Conservation (phyloP, 2,113 vertebrate genomes). For the Cyprinodon variegatus region DNA sequence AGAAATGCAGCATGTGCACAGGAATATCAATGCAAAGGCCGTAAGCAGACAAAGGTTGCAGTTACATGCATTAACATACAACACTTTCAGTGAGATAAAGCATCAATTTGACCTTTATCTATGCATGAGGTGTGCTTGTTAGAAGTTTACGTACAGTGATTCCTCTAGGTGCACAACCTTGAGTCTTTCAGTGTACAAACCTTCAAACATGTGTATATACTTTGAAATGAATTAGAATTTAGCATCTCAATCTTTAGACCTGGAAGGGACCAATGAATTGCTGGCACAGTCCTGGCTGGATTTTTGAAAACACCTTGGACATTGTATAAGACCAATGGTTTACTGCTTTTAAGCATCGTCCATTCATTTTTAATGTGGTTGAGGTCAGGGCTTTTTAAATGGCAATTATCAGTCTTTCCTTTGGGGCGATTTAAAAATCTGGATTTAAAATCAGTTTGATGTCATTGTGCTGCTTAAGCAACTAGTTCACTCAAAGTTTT, state of each 20-base stretch:
- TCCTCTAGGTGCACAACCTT: neutral
- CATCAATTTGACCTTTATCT: neutral
- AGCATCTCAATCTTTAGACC: neutral
- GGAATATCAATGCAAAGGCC: conserved; percentile 33
- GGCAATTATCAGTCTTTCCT: no score
- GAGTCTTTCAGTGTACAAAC: neutral
- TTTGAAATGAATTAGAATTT: neutral
- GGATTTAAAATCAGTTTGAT: no score
- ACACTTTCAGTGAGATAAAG: neutral
- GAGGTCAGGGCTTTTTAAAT: neutral
- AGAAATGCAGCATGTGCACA: conserved; percentile 52
- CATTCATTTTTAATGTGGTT: neutral
- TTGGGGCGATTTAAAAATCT: no score
- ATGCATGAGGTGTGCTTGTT: neutral
- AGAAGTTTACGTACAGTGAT: neutral
- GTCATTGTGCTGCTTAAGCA: no score
- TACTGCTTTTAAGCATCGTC: neutral
- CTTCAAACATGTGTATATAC: neutral
- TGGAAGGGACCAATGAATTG: neutral
- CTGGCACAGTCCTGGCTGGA: neutral
- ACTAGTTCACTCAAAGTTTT: no score
- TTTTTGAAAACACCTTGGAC: neutral
- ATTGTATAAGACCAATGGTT: neutral
- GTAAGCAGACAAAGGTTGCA: conserved; percentile 30
- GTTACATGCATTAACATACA: conserved; percentile 28